Evolutionary conservation across 2,113 vertebrate species (phyloP).

Genomic region (Trematocara stigmaticum): DNA sequence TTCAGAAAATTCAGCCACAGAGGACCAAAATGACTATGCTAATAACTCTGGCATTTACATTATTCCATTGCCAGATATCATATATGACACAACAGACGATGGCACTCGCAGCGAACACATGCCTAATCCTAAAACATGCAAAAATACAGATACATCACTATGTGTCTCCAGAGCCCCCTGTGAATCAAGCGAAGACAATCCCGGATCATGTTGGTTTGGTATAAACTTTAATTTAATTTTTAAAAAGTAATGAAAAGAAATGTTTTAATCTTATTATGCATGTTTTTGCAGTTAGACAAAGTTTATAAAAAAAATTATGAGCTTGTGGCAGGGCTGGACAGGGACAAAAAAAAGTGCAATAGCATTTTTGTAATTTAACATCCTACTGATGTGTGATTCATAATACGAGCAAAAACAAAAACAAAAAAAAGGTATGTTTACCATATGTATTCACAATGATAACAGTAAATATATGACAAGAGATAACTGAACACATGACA

Average conservation of each 20-base stretch:
- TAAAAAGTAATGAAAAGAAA: not conserved
- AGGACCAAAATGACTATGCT: not conserved
- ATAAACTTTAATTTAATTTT: not conserved
- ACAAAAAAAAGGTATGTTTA: no score
- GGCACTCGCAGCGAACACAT: not conserved
- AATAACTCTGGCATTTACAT: not conserved
- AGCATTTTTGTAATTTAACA: no score
- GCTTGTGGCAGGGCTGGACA: no score
- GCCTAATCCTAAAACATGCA: not conserved
- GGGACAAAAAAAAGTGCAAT: no score
- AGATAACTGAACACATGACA: no score
- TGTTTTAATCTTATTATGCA: no score
- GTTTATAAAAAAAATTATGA: no score
- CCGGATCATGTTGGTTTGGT: slow-evolving; percentile 14
- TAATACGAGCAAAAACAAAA: no score
- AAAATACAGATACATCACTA: not conserved
- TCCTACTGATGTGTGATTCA: no score
- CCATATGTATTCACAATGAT: no score
- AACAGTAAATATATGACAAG: no score
- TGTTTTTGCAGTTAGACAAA: no score
- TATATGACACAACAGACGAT: not conserved
- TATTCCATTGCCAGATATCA: not conserved
- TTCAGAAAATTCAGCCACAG: not conserved
- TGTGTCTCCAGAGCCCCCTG: not conserved
- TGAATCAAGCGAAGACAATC: not conserved